Percentiles rank a stretch among this genome's conserved stretches.
Evolutionary conservation across 2,888 invertebrate species (phyloP).

Genomic region (Blastobasis lacticolella): DNA sequence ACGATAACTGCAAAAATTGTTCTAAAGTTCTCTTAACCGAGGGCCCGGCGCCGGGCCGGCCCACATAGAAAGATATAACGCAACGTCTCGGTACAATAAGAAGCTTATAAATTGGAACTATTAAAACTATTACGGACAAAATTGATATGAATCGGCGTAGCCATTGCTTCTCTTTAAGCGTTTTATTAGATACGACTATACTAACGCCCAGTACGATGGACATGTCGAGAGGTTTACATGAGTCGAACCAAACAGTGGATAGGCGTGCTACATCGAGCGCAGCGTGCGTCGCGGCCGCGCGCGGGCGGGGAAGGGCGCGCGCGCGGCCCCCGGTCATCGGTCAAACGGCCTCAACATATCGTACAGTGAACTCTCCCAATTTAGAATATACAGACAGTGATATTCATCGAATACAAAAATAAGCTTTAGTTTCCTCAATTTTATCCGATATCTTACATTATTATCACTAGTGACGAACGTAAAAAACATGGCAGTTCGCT

Average conservation of each 20-base stretch:
- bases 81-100: conserved; percentile 55
- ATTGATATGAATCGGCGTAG: conserved; percentile 72
- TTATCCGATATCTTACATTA: conserved; percentile 64
- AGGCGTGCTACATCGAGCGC: conserved; percentile 34
- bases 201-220: conserved; percentile 50
- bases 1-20: conserved; percentile 65
- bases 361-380: conserved; percentile 31
- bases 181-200: conserved; percentile 61
- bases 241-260: too few species aligned
- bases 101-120: conserved; percentile 70
- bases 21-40: conserved; percentile 57
- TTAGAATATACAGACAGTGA: conserved; percentile 66
- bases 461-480: conserved; percentile 60
- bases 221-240: conserved; percentile 36
- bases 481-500: conserved; percentile 57
- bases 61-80: conserved; percentile 50
- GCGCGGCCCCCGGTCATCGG: neutral
- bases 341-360: neutral
- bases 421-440: conserved; percentile 69
- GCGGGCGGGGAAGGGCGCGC: conserved; percentile 19
- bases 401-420: conserved; percentile 71
- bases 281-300: conserved; percentile 22
- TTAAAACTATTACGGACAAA: conserved; percentile 70
- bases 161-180: conserved; percentile 64
- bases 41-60: conserved; percentile 39